Percentiles rank a stretch among this genome's conserved stretches.
These are phyloP conservation scores for Jacana jacana DNA, from an alignment of 2,113 vertebrate genomes.

Conservation along the genomic window DNA sequence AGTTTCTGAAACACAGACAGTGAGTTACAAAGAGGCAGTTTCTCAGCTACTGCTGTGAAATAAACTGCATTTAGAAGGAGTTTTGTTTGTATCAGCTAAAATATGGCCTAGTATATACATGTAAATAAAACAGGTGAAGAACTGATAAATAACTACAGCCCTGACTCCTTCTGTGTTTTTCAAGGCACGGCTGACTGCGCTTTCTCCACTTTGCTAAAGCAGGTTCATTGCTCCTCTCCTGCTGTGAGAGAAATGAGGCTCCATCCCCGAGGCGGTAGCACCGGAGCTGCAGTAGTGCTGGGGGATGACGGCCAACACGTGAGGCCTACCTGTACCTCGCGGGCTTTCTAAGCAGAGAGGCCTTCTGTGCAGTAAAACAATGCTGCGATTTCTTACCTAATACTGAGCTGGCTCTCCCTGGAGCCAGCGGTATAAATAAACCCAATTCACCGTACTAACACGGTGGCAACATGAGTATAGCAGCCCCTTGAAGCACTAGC, in stretches of 20 bases:
- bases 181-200: accelerated
- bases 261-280: background rate
- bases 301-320: accelerated
- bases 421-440: background rate
- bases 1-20: background rate
- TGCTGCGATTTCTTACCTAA: background rate
- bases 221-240: background rate
- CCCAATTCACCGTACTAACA: background rate
- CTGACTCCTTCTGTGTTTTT: background rate
- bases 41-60: background rate
- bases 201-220: background rate
- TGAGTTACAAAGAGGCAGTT: background rate
- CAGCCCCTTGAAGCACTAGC: background rate
- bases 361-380: background rate
- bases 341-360: background rate
- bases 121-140: background rate
- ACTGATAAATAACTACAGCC: background rate
- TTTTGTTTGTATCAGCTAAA: background rate
- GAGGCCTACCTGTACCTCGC: accelerated
- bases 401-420: background rate
- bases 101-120: background rate
- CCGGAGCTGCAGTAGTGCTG: background rate
- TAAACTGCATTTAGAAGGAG: accelerated
- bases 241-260: background rate
- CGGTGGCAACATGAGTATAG: background rate